Percentiles rank a stretch among this genome's conserved stretches.
Evolutionary conservation across 2,888 invertebrate species (phyloP).

Genomic region (Nomada fucata): DNA sequence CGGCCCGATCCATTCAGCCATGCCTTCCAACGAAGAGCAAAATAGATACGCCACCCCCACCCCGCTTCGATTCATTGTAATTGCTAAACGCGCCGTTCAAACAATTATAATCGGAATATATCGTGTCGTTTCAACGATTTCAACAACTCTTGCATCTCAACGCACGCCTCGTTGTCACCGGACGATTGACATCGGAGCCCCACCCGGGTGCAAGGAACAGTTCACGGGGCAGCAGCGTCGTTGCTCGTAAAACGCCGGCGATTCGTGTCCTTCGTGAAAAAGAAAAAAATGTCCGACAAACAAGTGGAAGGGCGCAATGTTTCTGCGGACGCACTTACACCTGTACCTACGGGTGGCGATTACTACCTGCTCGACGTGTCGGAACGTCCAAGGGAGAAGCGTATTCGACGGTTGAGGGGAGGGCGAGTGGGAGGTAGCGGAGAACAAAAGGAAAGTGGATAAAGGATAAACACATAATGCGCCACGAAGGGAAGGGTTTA

Average conservation of each 20-base stretch:
- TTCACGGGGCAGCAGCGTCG: background rate
- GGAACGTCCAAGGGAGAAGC: constrained; percentile 37
- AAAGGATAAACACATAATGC: constrained; percentile 81
- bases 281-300: background rate
- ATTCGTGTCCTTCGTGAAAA: constrained; percentile 1
- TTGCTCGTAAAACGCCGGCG: constrained; percentile 33
- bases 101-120: too few relatives aligned
- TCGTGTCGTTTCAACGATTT: too few relatives aligned
- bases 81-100: too few relatives aligned
- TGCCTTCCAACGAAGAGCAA: too few relatives aligned
- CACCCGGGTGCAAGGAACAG: background rate
- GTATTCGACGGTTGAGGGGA: constrained; percentile 31
- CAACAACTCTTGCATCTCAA: too few relatives aligned
- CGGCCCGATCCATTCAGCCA: background rate
- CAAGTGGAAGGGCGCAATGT: constrained; percentile 4
- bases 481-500: constrained; percentile 77
- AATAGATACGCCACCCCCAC: too few relatives aligned
- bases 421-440: constrained; percentile 19
- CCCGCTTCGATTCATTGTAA: too few relatives aligned
- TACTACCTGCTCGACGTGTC: constrained; percentile 55
- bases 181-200: background rate
- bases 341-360: constrained; percentile 42
- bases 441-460: constrained; percentile 69
- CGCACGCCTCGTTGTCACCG: background rate
- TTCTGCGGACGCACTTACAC: constrained; percentile 50